Percentiles rank a stretch among this genome's conserved stretches.
phyloP scores from a whole-genome alignment of 2,888 invertebrate species.

The Cotesia congregata region DNA sequence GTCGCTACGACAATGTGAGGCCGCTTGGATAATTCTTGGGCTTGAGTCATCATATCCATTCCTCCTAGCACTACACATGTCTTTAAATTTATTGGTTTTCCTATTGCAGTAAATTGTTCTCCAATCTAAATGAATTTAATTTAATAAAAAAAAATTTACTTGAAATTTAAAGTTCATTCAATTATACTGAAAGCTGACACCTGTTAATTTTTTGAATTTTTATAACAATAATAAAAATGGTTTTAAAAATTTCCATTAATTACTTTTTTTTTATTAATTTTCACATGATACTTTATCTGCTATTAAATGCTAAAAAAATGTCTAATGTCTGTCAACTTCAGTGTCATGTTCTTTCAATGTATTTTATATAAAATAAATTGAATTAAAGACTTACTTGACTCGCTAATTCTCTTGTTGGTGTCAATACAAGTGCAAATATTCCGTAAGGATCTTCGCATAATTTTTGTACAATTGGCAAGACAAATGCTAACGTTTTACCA shows the following conservation, averaged over 20 bases:
- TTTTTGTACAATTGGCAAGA: conserved; percentile 91
- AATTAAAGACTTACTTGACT: conserved; percentile 76
- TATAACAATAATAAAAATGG: no score
- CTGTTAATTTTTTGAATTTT: no score
- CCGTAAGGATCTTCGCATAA: conserved; percentile 95
- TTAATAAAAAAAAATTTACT: neutral
- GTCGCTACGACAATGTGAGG: conserved; percentile 98
- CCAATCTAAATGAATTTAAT: conserved; percentile 77
- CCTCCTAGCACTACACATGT: conserved; percentile 95
- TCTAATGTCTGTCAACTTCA: neutral
- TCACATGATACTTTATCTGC: no score
- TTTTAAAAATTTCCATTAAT: no score
- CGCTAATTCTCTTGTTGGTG: conserved; percentile 94
- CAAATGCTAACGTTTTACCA: conserved; percentile 98
- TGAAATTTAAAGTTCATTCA: no score
- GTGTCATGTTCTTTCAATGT: neutral
- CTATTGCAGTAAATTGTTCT: conserved; percentile 94
- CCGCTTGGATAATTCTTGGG: conserved; percentile 82
- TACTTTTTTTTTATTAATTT: no score
- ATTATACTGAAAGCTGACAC: no score
- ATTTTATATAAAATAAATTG: conserved; percentile 21
- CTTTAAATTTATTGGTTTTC: conserved; percentile 87
- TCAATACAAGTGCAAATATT: conserved; percentile 93
- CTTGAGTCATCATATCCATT: conserved; percentile 92
- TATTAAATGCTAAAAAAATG: neutral